These are phyloP conservation scores for Aspidiotus destructor DNA, from an alignment of 2,888 invertebrate species.

Conservation along the genomic window DNA sequence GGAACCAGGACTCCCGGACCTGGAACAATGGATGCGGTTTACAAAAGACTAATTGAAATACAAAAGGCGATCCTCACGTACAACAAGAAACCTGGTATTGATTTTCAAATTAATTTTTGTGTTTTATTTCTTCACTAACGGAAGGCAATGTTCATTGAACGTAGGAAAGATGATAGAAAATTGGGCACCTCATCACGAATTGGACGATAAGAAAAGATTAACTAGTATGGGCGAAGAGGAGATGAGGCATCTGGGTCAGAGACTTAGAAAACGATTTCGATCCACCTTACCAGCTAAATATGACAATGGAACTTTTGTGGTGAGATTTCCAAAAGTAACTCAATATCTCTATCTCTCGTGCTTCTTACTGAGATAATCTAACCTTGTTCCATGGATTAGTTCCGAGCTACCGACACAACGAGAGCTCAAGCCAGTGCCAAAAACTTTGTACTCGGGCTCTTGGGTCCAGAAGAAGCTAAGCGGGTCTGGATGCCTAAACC, in stretches of 20 bases:
- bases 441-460: conserved; percentile 64
- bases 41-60: conserved; percentile 28
- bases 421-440: conserved; percentile 65
- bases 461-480: conserved; percentile 54
- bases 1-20: conserved; percentile 44
- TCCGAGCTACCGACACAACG: conserved; percentile 67
- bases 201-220: conserved; percentile 51
- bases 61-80: conserved; percentile 18
- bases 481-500: conserved; percentile 57
- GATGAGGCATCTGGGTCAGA: conserved; percentile 58
- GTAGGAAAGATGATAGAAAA: conserved; percentile 46
- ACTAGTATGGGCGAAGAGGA: conserved; percentile 68
- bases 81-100: not conserved
- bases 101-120: not conserved
- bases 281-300: conserved; percentile 53
- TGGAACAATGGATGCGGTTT: conserved; percentile 29
- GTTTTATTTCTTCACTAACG: not conserved
- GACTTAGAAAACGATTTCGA: conserved; percentile 64
- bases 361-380: conserved; percentile 20
- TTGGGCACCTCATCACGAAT: conserved; percentile 51
- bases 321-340: conserved; percentile 39
- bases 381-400: conserved; percentile 46
- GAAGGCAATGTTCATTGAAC: no score
- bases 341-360: conserved; percentile 11
- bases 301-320: conserved; percentile 51